Percentiles rank a stretch among this genome's conserved stretches.
Conservation (phyloP, 2,113 vertebrate genomes). For the Rana temporaria region DNA sequence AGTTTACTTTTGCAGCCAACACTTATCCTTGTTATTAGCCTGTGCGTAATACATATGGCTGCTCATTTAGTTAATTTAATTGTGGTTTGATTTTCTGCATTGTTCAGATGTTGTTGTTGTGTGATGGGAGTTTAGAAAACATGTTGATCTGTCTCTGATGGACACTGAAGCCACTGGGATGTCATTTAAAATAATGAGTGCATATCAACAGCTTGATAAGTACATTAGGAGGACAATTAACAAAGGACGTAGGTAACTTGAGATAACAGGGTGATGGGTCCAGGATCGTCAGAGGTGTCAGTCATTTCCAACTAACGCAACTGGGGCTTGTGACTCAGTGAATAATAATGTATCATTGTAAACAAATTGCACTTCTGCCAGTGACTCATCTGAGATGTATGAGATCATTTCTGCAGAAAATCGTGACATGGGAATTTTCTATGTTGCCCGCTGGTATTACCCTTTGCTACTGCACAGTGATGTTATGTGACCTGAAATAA, state of each 20-base stretch:
- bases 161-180: slow-evolving; percentile 1
- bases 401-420: slow-evolving; percentile 1
- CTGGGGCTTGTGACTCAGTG: not conserved
- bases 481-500: too few relatives aligned
- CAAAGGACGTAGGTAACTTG: not conserved
- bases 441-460: not conserved
- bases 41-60: not conserved
- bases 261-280: not conserved
- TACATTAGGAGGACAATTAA: slow-evolving; percentile 15
- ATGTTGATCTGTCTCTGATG: slow-evolving; percentile 1
- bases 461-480: not conserved
- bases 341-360: slow-evolving; percentile 24
- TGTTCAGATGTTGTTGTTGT: slow-evolving; percentile 22
- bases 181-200: slow-evolving; percentile 1
- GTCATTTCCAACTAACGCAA: slow-evolving; percentile 9
- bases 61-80: slow-evolving; percentile 25
- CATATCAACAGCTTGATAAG: slow-evolving; percentile 12
- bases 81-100: not conserved
- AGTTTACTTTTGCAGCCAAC: slow-evolving; percentile 15
- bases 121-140: not conserved
- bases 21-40: slow-evolving; percentile 28
- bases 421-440: not conserved
- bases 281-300: slow-evolving; percentile 12
- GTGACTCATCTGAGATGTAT: slow-evolving; percentile 13
- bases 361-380: not conserved